phyloP scores from a whole-genome alignment of 2,113 vertebrate species.

The Clarias batrachus region DNA sequence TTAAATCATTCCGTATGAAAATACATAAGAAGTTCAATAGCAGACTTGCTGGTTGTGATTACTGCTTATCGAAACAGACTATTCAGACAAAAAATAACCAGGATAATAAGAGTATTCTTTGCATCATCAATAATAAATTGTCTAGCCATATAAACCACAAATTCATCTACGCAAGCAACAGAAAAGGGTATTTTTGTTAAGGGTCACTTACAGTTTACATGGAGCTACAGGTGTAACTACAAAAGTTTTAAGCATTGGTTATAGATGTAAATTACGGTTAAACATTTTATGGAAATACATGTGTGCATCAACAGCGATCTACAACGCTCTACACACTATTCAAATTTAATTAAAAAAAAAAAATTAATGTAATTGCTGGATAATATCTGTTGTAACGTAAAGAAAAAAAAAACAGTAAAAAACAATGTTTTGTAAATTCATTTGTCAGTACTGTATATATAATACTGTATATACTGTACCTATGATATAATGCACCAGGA shows the following conservation, averaged over 20 bases:
- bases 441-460: background rate
- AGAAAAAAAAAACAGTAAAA: background rate
- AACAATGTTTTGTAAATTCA: background rate
- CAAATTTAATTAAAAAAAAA: background rate
- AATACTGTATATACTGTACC: background rate
- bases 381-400: background rate
- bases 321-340: background rate
- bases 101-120: background rate
- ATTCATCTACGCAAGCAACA: background rate
- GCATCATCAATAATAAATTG: background rate
- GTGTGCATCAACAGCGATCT: background rate
- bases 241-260: background rate
- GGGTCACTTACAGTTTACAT: too few species aligned
- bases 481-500: background rate
- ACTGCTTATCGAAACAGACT: background rate
- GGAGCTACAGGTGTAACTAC: background rate
- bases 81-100: background rate
- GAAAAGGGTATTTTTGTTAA: background rate
- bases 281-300: background rate
- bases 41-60: conserved; percentile 11
- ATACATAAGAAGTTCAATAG: conserved; percentile 32
- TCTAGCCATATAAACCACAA: background rate
- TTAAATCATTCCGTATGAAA: conserved; percentile 43
- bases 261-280: background rate
- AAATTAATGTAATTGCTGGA: background rate